These are phyloP conservation scores for Anoplophora glabripennis DNA, from an alignment of 1,140 invertebrate species.

Conservation along the genomic window DNA sequence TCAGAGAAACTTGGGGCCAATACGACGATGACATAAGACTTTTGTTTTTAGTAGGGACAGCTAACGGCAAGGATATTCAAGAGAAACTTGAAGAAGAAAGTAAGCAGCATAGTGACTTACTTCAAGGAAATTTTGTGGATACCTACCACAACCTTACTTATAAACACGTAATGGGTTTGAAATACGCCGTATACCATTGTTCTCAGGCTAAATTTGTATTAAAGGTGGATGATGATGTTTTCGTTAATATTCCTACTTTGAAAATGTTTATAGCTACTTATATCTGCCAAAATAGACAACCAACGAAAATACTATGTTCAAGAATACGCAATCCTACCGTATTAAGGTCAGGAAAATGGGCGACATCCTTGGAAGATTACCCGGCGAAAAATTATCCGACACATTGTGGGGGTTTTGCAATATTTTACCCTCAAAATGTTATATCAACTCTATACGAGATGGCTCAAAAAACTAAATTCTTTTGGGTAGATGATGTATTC, in stretches of 20 bases:
- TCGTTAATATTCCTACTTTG: slow-evolving; percentile 67
- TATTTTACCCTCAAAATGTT: slow-evolving; percentile 69
- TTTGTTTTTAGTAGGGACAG: slow-evolving; percentile 68
- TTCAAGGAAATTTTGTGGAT: slow-evolving; percentile 76
- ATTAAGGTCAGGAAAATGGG: slow-evolving; percentile 70
- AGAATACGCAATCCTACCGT: slow-evolving; percentile 49
- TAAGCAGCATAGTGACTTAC: slow-evolving; percentile 61
- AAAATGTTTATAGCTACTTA: slow-evolving; percentile 58
- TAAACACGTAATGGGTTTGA: slow-evolving; percentile 79
- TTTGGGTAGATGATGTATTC: slow-evolving; percentile 84
- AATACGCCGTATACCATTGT: slow-evolving; percentile 72
- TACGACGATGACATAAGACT: slow-evolving; percentile 37
- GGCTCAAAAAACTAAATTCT: slow-evolving; percentile 43
- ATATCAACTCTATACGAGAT: slow-evolving; percentile 52
- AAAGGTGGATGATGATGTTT: slow-evolving; percentile 77
- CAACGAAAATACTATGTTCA: slow-evolving; percentile 57
- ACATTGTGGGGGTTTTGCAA: slow-evolving; percentile 68
- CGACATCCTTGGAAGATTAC: slow-evolving; percentile 67
- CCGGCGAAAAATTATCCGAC: slow-evolving; percentile 61
- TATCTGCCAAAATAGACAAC: slow-evolving; percentile 55
- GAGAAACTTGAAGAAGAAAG: slow-evolving; percentile 59
- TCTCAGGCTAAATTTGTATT: slow-evolving; percentile 65
- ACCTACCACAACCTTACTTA: slow-evolving; percentile 81
- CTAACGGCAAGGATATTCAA: slow-evolving; percentile 49
- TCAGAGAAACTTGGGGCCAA: slow-evolving; percentile 67